A percentile compares a stretch with the other conserved stretches of the same genome.
Conservation (phyloP, 2,888 invertebrate species). For the Stratiomys singularior region DNA sequence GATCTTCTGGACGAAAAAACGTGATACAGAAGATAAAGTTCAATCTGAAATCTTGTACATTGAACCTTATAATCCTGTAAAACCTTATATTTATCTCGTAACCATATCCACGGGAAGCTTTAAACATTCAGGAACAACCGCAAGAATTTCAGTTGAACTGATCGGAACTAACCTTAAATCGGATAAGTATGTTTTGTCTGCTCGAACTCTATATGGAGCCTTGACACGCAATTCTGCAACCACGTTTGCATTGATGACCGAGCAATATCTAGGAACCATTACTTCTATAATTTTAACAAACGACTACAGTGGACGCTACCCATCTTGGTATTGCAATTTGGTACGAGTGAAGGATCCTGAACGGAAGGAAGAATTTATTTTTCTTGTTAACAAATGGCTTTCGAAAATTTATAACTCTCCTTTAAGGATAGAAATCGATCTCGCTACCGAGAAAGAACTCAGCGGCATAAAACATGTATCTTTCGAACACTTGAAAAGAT, state of each 20-base stretch:
- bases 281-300: constrained; percentile 51
- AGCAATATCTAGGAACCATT: constrained; percentile 47
- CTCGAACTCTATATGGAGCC: background rate
- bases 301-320: constrained; percentile 56
- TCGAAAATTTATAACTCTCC: constrained; percentile 43
- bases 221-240: constrained; percentile 36
- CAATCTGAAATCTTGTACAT: background rate
- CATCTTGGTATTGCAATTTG: constrained; percentile 56
- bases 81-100: constrained; percentile 49
- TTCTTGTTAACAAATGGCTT: constrained; percentile 54
- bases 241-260: constrained; percentile 38
- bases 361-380: constrained; percentile 48
- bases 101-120: constrained; percentile 56
- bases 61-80: background rate
- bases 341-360: constrained; percentile 53
- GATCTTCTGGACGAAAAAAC: constrained; percentile 33
- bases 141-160: constrained; percentile 54
- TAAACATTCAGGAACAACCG: constrained; percentile 54
- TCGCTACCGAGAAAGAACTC: constrained; percentile 25
- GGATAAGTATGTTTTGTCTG: background rate
- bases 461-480: constrained; percentile 40
- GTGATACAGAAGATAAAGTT: constrained; percentile 29
- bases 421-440: background rate
- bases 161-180: constrained; percentile 42
- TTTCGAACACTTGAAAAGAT: constrained; percentile 25